Evolutionary conservation across 1,140 invertebrate species (phyloP).

Genomic region (Drosophila jambulina): DNA sequence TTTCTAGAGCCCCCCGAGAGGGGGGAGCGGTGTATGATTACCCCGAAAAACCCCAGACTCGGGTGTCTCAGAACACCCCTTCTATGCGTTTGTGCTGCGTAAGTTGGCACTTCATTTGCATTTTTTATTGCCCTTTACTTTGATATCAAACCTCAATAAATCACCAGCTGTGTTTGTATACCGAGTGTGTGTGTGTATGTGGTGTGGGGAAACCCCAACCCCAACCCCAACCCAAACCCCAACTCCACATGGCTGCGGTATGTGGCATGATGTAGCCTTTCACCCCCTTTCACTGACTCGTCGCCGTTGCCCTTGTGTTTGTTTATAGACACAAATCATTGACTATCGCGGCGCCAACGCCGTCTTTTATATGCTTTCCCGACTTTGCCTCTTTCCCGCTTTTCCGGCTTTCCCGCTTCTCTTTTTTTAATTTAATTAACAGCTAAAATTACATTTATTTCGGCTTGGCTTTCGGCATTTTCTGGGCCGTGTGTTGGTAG

Average conservation of each 20-base stretch:
- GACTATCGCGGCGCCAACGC: slow-evolving; percentile 74
- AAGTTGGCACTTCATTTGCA: slow-evolving; percentile 84
- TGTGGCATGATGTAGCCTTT: slow-evolving; percentile 46
- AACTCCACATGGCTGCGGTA: slow-evolving; percentile 66
- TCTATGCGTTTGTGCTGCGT: slow-evolving; percentile 68
- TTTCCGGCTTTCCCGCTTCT: neutral
- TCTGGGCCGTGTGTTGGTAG: slow-evolving; percentile 9
- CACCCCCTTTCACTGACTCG: slow-evolving; percentile 27
- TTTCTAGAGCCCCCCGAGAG: slow-evolving; percentile 31
- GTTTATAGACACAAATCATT: slow-evolving; percentile 83
- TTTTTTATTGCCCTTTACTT: slow-evolving; percentile 84
- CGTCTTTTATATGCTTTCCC: slow-evolving; percentile 22
- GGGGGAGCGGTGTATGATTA: slow-evolving; percentile 54
- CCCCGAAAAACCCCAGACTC: slow-evolving; percentile 32
- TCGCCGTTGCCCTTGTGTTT: slow-evolving; percentile 54
- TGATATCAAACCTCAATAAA: slow-evolving; percentile 84
- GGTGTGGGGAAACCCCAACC: slow-evolving; percentile 37
- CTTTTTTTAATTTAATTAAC: slow-evolving; percentile 80
- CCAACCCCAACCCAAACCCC: slow-evolving; percentile 40
- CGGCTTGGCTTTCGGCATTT: slow-evolving; percentile 24
- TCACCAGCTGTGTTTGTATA: slow-evolving; percentile 81
- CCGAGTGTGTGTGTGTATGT: slow-evolving; percentile 10
- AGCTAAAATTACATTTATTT: slow-evolving; percentile 78
- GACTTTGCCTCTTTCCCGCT: neutral
- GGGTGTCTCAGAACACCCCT: slow-evolving; percentile 40